Evolutionary conservation across 2,113 vertebrate species (phyloP), one percentile per base, ranked within the genome.

Genomic region (Theristicus caerulescens): DNA sequence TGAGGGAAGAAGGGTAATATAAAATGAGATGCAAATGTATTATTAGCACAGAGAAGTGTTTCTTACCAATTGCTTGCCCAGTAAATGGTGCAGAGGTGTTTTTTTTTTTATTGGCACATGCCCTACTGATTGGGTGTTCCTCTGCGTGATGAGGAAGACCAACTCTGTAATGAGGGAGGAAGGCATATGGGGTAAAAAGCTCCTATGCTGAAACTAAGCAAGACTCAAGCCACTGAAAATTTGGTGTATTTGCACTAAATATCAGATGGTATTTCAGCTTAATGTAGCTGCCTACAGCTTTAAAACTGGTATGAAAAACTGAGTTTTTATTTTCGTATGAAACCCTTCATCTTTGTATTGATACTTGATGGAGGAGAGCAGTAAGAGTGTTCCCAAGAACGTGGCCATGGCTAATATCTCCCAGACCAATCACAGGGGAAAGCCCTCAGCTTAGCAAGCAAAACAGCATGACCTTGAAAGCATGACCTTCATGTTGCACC

Each of bases 221-320:
- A 66, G 73, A 40, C 86, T 90, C 52, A 64, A 81, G 38, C 67
- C 51, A 17, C 69, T 94, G 72, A 82, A 82, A 69, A 57, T 69
- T 65, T 72, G 49, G 70, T 93, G 52, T 72, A 18, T 70, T 93
- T 91, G 86, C 82, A 80, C 81, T 91, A 58, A 84, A 49, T 58
- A 80, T 84, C 73, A 66, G 74, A 25, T 29, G n/a, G 49, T 44
- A 6, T 85, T 89, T 54, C 62, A 72, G 52, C 40, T n/a, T 66
- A 5, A 4, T 13, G 70, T 62, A 70, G 62, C 59, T 84, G 59
- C 72, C 65, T 36, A 12, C 0, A 0, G 84, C 58, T 69, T 54
- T 85, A 58, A 47, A 58, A 51, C 32, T 29, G 8, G 5, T 21
- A 34, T 42, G 61, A 46, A 62, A 36, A 83, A 22, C n/a, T 29